A percentile compares a stretch with the other conserved stretches of the same genome.
These are phyloP conservation scores for Luperina testacea DNA, from an alignment of 2,888 invertebrate genomes.

Conservation along the genomic window DNA sequence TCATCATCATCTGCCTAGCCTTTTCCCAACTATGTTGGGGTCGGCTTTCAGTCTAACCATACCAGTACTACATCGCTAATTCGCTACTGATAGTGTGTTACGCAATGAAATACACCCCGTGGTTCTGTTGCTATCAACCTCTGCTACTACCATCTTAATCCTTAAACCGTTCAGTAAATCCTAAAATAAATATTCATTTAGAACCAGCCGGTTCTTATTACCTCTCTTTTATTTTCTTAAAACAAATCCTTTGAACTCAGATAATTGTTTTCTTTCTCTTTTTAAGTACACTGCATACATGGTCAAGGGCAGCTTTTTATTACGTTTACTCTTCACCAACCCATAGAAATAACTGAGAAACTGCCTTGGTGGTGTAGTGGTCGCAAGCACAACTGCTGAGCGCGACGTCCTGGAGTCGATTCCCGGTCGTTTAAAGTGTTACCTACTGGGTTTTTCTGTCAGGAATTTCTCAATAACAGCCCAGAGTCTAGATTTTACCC, in stretches of 20 bases:
- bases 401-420: neutral
- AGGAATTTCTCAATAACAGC: neutral
- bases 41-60: too few relatives aligned
- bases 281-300: conserved; percentile 5
- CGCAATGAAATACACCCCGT: too few relatives aligned
- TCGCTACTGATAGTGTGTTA: too few relatives aligned
- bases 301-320: conserved; percentile 14
- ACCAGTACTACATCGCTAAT: too few relatives aligned
- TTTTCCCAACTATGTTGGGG: too few relatives aligned
- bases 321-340: neutral
- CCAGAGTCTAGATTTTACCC: neutral
- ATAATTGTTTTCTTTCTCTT: conserved; percentile 26
- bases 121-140: neutral
- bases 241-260: conserved; percentile 31
- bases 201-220: conserved; percentile 15
- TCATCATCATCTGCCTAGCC: too few relatives aligned
- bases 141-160: neutral
- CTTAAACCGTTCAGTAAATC: neutral
- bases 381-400: neutral
- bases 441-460: neutral
- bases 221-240: conserved; percentile 18
- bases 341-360: neutral
- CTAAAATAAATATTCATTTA: conserved; percentile 33
- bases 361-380: neutral
- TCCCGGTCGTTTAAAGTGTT: neutral